Base-by-base conservation (phyloP, 1,140 invertebrate species). In the Panulirus ornatus region DNA sequence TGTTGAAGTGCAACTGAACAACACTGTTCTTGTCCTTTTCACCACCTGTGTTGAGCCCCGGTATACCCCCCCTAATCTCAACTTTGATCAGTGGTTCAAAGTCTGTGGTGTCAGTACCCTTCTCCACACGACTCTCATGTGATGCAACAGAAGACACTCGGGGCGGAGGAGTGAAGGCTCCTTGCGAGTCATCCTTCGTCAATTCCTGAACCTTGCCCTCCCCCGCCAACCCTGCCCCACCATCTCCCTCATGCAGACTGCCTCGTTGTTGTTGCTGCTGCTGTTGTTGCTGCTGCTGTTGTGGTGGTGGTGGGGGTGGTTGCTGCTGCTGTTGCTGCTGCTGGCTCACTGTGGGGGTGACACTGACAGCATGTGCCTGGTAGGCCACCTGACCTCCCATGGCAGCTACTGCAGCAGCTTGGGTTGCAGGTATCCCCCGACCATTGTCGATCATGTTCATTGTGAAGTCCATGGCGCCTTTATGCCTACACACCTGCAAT, bases 391-490 rank as follows among this genome's bases (percentile, higher is more conserved):
- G 89, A 47, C 86, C 90, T 66, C 90, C 92, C 92, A 91, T 91
- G 90, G 86, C 92, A 85, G 91, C 91, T 54, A 91, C 91, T 42
- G 89, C 86, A 70, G 90, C 86, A 42, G 84, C 84, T 76, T 91
- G 90, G 9, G 86, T 76, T 34, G 90, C 83, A 70, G 88, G 71
- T 73, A 91, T 89, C 54, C 86, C 90, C 83, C 92, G 84, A 66
- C 88, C 92, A 91, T 83, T 92, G 70, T 92, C 92, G 84, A 92
- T 92, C 92, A 92, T 92, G 82, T 92, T 92, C 90, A 92, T 89
- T 82, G 92, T 89, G 86, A 92, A 92, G 88, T 92, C 92, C 92
- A 92, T 92, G 85, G 84, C 84, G 75, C 88, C 88, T 89, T 89
- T 89, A 89, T 83, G 79, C 79, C 88, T 89, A 89, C 88, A 89